Base-by-base conservation (phyloP, 2,797 vertebrate genomes). In the Setipinna tenuifilis region DNA sequence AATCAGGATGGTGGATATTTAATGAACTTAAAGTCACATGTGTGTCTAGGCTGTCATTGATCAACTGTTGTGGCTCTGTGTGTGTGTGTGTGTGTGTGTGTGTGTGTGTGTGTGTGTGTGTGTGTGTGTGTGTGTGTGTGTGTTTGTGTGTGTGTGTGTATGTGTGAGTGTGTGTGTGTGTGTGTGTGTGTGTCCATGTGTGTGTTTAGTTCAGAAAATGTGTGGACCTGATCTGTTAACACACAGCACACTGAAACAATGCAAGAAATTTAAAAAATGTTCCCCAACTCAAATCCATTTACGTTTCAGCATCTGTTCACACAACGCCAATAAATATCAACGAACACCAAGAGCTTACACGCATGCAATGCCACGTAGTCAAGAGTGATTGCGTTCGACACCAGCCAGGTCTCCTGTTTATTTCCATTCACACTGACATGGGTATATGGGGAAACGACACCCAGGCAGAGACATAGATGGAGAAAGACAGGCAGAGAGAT, bases 31-130 rank as follows among this genome's bases (percentile, higher is more conserved):
- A 41, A 78, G 35, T 35, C 17, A 19, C 17, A 21, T 21, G 19
- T 78, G 71, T 78, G 71, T 21, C 35, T 19, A 17, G 41, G 71
- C 31, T 78, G 71, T 78, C 71, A 78, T 35, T 21, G 71, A 78
- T 44, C 71, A 78, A 44, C 10, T 44, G 65, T 71, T 71, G 65
- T 71, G 12, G 28, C 16, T 71, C 25, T 19, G 25, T 31, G 14
- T 71, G 6, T 71, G 12, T 65, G 9, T 65, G 61, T 28, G 61
- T 28, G 23, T 65, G 23, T 65, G 61, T 65, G 61, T 65, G 23
- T 65, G 61, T 25, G n/a, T 71, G 2, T 71, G 28, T 71, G 65
- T 71, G 62, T 28, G 62, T 68, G 62, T 61, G 59, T 61, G 59
- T 68, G n/a, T 68, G 62, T 68, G 62, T 68, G 68, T 17, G 9